phyloP scores from a whole-genome alignment of 1,140 invertebrate species.

The Trichomalopsis sarcophagae region DNA sequence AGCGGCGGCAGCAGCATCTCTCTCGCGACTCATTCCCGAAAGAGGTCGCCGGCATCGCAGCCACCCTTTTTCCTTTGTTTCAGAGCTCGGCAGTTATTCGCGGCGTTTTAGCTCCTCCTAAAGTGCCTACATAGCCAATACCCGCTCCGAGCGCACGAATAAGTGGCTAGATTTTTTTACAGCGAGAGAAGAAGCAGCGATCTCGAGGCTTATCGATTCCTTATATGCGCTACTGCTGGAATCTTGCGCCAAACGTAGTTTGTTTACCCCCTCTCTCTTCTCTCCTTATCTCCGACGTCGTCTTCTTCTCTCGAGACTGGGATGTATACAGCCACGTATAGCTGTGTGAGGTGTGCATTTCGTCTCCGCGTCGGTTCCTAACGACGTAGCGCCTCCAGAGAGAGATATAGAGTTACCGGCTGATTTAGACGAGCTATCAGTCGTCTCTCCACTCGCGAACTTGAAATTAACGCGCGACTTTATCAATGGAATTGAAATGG shows the following conservation, averaged over 20 bases:
- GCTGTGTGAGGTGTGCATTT: no score
- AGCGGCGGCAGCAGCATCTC: conserved; percentile 27
- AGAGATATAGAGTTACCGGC: conserved; percentile 5
- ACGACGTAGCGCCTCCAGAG: not conserved
- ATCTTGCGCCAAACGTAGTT: not conserved
- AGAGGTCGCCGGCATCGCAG: conserved; percentile 50
- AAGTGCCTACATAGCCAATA: not conserved
- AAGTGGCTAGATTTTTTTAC: not conserved
- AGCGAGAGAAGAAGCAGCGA: not conserved
- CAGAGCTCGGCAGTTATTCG: conserved; percentile 50
- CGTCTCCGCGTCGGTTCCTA: not conserved
- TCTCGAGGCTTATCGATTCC: not conserved
- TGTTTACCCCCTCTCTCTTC: conserved; percentile 13
- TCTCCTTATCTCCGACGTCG: conserved; percentile 19
- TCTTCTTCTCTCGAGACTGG: no score
- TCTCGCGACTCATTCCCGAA: conserved; percentile 55
- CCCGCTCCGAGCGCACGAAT: not conserved
- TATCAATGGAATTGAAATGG: conserved; percentile 14
- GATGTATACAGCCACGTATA: no score
- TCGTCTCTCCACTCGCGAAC: not conserved
- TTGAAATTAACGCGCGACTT: conserved; percentile 33
- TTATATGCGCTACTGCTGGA: not conserved
- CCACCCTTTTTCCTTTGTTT: conserved; percentile 58
- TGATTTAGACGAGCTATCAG: conserved; percentile 9
- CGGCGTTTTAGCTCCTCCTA: conserved; percentile 45